phyloP scores from a whole-genome alignment of 2,888 invertebrate species.

The Therioaphis trifolii region DNA sequence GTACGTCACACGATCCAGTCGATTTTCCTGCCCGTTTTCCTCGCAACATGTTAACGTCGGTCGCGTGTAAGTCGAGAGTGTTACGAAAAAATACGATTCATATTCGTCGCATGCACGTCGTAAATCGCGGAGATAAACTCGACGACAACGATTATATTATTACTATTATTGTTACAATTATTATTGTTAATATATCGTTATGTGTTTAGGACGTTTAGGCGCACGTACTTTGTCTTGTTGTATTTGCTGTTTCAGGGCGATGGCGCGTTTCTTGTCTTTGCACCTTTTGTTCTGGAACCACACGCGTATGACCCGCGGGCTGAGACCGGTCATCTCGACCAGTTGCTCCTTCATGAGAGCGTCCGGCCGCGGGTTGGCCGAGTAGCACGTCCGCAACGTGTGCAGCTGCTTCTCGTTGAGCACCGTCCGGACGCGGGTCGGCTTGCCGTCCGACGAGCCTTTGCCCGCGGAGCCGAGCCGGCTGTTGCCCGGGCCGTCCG shows the following conservation, averaged over 20 bases:
- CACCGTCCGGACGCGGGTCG: conserved; percentile 98
- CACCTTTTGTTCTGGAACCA: conserved; percentile 99
- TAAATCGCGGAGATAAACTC: no score
- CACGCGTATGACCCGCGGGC: conserved; percentile 96
- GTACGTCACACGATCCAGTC: no score
- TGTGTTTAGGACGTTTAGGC: no score
- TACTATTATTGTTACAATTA: no score
- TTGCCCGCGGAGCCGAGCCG: conserved; percentile 63
- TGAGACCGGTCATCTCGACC: conserved; percentile 98
- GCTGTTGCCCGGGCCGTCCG: conserved; percentile 64
- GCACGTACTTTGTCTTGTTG: conserved; percentile 92
- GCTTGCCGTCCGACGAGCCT: conserved; percentile 82
- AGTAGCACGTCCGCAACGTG: conserved; percentile 96
- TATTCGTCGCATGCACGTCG: no score
- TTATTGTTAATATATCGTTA: no score
- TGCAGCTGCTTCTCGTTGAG: conserved; percentile 98
- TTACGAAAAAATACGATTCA: no score
- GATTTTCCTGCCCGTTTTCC: no score
- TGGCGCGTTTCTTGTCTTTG: conserved; percentile 97
- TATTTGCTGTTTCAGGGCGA: conserved; percentile 97
- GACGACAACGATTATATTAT: no score
- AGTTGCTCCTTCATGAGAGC: conserved; percentile 99
- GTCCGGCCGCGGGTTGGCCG: conserved; percentile 97
- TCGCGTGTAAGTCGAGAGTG: no score
- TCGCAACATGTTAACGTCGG: no score